Base-by-base conservation (phyloP, 2,797 vertebrate species). In the Mormyrops boulengeri region DNA sequence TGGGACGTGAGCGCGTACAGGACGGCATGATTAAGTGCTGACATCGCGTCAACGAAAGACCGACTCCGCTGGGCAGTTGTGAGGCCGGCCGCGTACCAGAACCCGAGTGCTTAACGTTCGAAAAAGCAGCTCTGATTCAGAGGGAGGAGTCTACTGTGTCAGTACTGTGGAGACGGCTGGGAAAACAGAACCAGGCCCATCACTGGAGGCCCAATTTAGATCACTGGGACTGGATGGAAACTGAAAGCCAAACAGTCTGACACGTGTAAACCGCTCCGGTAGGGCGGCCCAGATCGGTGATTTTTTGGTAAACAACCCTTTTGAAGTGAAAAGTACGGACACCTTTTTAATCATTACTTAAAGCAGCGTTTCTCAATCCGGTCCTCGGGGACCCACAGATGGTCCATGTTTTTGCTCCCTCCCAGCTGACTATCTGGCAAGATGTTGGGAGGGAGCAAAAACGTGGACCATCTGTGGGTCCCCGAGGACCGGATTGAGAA, bases 261-360 rank as follows among this genome's bases (percentile, higher is more conserved):
- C 91, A 92, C 57, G 92, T 93, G 94, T 90, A 91, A 92, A 94
- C 93, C 89, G 91, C 93, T 89, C 89, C 14, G 87, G 86, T 91
- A 77, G 86, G 87, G 62, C 85, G 55, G 49, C 69, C 86, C 60
- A 91, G 93, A 62, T 57, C 90, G 73, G 57, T 94, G 95, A 96
- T 44, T 38, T 84, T 85, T 85, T 85, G n/a, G 82, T 85, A 52
- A 30, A 85, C 6, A 12, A 44, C 73, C 17, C 14, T 80, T 87
- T 34, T 60, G 90, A 94, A 95, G 94, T 19, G 38, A 80, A 80
- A 80, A 80, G 73, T 38, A 80, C 12, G 26, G 62, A 34, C 62
- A 69, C 62, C 62, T 69, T 69, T 34, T 69, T 34, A 34, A 69
- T 34, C 26, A 69, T 34, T 69, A 69, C 2, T 69, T 69, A 69